These are phyloP conservation scores for Pandemis cinnamomeana DNA, from an alignment of 2,888 invertebrate genomes.

Conservation along the genomic window DNA sequence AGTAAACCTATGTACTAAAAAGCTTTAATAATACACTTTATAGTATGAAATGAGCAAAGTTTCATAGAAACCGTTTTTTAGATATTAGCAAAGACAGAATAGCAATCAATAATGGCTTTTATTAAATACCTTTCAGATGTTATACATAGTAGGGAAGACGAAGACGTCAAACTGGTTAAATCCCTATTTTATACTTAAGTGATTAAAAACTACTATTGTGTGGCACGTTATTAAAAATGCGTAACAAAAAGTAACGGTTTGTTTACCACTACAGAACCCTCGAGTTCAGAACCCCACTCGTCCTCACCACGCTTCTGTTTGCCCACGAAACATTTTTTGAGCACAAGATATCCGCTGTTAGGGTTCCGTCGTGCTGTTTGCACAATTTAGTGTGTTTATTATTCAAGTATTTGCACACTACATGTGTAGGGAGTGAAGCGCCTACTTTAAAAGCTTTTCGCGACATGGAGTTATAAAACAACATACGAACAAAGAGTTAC, in stretches of 20 bases:
- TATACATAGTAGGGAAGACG: too few relatives aligned
- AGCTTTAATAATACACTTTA: too few relatives aligned
- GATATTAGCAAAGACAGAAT: too few relatives aligned
- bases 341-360: slow-evolving; percentile 35
- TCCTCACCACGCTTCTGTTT: slow-evolving; percentile 26
- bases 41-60: too few relatives aligned
- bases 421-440: slow-evolving; percentile 33
- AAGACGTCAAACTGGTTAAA: too few relatives aligned
- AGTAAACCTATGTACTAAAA: too few relatives aligned
- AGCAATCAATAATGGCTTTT: too few relatives aligned
- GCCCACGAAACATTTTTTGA: slow-evolving; percentile 36
- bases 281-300: not conserved
- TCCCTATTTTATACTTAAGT: too few relatives aligned
- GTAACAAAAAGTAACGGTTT: not conserved
- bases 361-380: slow-evolving; percentile 55
- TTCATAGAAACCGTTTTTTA: too few relatives aligned
- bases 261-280: slow-evolving; percentile 49
- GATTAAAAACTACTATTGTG: too few relatives aligned
- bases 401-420: slow-evolving; percentile 49
- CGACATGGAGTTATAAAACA: slow-evolving; percentile 16
- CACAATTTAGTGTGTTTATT: slow-evolving; percentile 66
- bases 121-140: too few relatives aligned
- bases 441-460: slow-evolving; percentile 37
- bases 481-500: slow-evolving; percentile 9
- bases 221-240: not conserved